Percentiles rank a stretch among this genome's conserved stretches.
Evolutionary conservation across 1,140 invertebrate species (phyloP).

Genomic region (Drosophila nebulosa): DNA sequence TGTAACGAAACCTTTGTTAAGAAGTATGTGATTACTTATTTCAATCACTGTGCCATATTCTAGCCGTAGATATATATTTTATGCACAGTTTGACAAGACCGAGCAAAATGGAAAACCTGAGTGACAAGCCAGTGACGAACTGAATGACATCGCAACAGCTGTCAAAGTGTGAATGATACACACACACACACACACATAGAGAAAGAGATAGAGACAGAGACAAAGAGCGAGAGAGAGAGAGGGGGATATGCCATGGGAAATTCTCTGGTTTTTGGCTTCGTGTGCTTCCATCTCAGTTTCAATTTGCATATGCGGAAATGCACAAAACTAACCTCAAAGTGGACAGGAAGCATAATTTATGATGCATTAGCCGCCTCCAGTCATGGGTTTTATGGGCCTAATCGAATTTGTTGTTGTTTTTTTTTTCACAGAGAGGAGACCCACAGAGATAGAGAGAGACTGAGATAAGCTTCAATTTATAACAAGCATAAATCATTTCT

Average conservation of each 20-base stretch:
- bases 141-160: constrained; percentile 56
- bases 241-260: not conserved
- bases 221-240: not conserved
- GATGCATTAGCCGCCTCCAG: constrained; percentile 10
- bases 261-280: constrained; percentile 19
- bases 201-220: not conserved
- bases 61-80: constrained; percentile 45
- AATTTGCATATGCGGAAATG: constrained; percentile 57
- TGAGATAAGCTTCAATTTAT: constrained; percentile 47
- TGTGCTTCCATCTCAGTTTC: constrained; percentile 30
- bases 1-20: not conserved
- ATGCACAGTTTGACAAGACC: constrained; percentile 70
- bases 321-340: constrained; percentile 29
- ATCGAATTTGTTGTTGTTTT: constrained; percentile 30
- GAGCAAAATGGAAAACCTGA: constrained; percentile 63
- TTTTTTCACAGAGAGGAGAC: not conserved
- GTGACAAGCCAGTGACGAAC: constrained; percentile 42
- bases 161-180: constrained; percentile 69
- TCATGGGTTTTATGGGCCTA: constrained; percentile 15
- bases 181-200: not conserved
- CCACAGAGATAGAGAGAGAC: not conserved
- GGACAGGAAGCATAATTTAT: constrained; percentile 43
- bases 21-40: not conserved
- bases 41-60: constrained; percentile 2
- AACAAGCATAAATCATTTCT: constrained; percentile 15